Evolutionary conservation across 1,140 invertebrate genomes (phyloP), one percentile per base, ranked within the genome.

Genomic region (Trachymyrmex septentrionalis): DNA sequence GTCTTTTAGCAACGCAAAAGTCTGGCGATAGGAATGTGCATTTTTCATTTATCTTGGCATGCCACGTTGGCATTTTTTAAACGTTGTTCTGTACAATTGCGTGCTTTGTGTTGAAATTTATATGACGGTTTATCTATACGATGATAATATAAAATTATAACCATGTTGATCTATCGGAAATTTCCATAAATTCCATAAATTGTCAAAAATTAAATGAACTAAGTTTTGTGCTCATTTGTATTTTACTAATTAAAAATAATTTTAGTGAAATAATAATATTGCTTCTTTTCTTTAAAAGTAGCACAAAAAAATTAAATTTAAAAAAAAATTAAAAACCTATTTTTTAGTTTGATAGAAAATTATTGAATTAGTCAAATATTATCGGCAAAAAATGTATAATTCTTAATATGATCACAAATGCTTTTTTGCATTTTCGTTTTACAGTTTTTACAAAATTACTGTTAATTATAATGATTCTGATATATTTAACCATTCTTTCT

Each of bases 151-250:
- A 12, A 55, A 87, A 72, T 71, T 82, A 44, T 82, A 64, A 53
- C n/a, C 24, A 48, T 30, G 59, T 38, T 48, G 44, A 53, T 76
- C 48, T 85, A 30, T 55, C n/a, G 61, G 57, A 55, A 82, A 72
- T 55, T 24, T 71, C n/a, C 64, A 53, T 38, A 66, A 81, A 87
- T 88, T 82, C 10, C 77, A 57, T 77, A 63, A 76, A 86, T 50
- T 10, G 34, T 76, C 14, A 57, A 30, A 48, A 30, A 64, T 63
- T 34, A 21, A 59, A 50, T 38, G 12, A 34, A 21, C 6, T 73
- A 30, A 34, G 10, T 4, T 55, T 76, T 55, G 7, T 53, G 4
- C 0, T 73, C 27, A 12, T 71, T 73, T 30, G 9, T 27, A n/a
- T 55, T 3, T 55, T n/a, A 30, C 4, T 75, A 57, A 30, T 75